phyloP scores from a whole-genome alignment of 2,888 invertebrate genomes.

The Aspidiotus destructor region DNA sequence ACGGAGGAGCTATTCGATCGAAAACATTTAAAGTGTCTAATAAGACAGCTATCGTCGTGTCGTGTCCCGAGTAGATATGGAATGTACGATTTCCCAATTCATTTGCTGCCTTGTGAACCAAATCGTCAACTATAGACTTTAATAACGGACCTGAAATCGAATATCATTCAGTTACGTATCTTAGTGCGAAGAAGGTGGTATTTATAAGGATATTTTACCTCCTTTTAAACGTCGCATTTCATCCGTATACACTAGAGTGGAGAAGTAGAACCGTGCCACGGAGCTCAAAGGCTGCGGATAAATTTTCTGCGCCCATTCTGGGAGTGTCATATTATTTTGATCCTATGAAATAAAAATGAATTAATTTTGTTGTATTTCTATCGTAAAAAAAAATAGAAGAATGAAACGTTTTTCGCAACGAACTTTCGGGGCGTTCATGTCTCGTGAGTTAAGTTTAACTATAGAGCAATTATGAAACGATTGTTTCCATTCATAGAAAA shows the following conservation, averaged over 20 bases:
- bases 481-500: neutral
- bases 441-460: no score
- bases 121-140: conserved; percentile 36
- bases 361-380: neutral
- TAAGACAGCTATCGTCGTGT: conserved; percentile 59
- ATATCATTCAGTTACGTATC: neutral
- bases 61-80: conserved; percentile 61
- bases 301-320: conserved; percentile 56
- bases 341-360: conserved; percentile 12
- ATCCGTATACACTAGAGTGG: conserved; percentile 41
- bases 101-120: conserved; percentile 19
- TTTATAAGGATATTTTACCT: conserved; percentile 26
- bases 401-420: no score
- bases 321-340: conserved; percentile 44
- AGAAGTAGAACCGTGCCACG: conserved; percentile 52
- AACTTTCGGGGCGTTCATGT: neutral
- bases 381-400: conserved; percentile 4
- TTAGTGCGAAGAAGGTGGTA: neutral
- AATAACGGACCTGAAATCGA: conserved; percentile 36
- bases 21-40: conserved; percentile 55
- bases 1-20: conserved; percentile 55
- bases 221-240: conserved; percentile 42
- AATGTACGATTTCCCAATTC: conserved; percentile 44
- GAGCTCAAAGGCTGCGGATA: conserved; percentile 56
- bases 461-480: no score